A percentile compares a stretch with the other conserved stretches of the same genome.
These are phyloP conservation scores for Zhuqinia jingwanae DNA, from an alignment of 2,888 invertebrate species.

Conservation along the genomic window DNA sequence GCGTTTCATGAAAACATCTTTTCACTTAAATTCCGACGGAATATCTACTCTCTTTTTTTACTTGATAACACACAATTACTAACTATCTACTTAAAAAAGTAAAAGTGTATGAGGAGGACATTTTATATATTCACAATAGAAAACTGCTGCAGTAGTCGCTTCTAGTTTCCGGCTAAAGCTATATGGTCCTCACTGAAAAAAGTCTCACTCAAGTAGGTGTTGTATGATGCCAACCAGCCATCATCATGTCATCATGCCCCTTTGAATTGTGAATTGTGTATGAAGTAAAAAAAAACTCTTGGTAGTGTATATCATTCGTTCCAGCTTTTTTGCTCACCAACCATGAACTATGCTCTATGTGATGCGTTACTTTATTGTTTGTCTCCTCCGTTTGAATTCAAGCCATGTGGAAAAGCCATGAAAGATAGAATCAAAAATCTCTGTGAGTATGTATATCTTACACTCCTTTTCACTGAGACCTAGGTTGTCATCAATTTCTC, in stretches of 20 bases:
- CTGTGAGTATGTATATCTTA: slow-evolving; percentile 18
- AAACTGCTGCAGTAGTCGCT: background rate
- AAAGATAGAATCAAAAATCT: slow-evolving; percentile 68
- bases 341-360: slow-evolving; percentile 32
- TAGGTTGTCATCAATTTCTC: slow-evolving; percentile 68
- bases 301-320: background rate
- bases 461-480: slow-evolving; percentile 28
- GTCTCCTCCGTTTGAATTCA: slow-evolving; percentile 68
- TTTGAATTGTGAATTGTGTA: slow-evolving; percentile 40
- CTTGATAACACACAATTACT: slow-evolving; percentile 26
- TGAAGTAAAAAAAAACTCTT: slow-evolving; percentile 6
- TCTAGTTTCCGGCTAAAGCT: background rate
- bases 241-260: slow-evolving; percentile 28
- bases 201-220: no score
- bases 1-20: slow-evolving; percentile 3
- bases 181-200: no score
- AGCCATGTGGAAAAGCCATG: slow-evolving; percentile 68
- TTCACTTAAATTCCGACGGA: background rate
- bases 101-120: background rate
- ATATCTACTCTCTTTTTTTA: slow-evolving; percentile 13
- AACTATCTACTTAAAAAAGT: no score
- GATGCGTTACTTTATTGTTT: slow-evolving; percentile 40
- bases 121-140: background rate
- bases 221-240: slow-evolving; percentile 23
- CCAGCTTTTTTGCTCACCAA: slow-evolving; percentile 5